Evolutionary conservation across 2,113 vertebrate genomes (phyloP).

Genomic region (Notechis scutatus): DNA sequence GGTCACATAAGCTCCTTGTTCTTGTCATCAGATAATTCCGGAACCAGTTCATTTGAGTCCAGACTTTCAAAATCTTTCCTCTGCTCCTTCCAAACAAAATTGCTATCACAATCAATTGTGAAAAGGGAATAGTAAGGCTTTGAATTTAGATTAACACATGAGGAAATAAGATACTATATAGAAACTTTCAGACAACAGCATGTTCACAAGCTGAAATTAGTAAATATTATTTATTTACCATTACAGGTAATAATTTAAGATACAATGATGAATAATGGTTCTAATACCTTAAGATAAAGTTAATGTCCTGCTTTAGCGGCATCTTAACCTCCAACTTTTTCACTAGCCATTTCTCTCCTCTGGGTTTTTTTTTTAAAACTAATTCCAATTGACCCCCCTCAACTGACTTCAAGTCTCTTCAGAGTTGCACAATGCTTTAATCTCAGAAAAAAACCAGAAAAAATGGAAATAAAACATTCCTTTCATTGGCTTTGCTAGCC

Average conservation of each 20-base stretch:
- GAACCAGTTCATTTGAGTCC: background rate
- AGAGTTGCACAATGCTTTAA: background rate
- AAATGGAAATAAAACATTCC: background rate
- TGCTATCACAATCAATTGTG: background rate
- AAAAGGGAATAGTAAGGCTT: background rate
- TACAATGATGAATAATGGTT: background rate
- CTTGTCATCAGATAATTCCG: background rate
- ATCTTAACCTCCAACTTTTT: background rate
- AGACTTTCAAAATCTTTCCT: background rate
- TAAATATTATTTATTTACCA: background rate
- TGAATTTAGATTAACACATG: background rate
- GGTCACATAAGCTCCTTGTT: background rate
- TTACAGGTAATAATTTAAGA: background rate
- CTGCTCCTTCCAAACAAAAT: background rate
- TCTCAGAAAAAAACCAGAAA: background rate
- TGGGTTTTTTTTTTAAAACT: background rate
- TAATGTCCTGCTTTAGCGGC: background rate
- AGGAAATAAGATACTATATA: background rate
- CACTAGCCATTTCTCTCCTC: background rate
- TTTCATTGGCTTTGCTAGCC: background rate
- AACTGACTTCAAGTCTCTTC: background rate
- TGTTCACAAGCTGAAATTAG: background rate
- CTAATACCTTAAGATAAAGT: background rate
- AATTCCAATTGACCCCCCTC: background rate
- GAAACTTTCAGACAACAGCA: background rate